A percentile compares a stretch with the other conserved stretches of the same genome.
phyloP scores from a whole-genome alignment of 2,888 invertebrate species.

The Xanthostigma xanthostigma region DNA sequence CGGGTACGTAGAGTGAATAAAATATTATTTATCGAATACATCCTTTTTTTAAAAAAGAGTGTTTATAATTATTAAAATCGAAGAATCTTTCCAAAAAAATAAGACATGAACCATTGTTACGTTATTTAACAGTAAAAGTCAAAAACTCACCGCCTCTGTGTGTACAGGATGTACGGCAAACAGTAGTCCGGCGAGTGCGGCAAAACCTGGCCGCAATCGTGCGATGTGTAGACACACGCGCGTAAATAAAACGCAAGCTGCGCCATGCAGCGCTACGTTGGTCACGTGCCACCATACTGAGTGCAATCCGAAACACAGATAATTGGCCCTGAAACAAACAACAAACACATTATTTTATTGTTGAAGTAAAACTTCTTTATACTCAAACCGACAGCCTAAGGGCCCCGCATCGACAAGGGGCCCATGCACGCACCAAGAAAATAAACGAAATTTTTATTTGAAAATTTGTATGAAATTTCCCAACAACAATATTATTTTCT shows the following conservation, averaged over 20 bases:
- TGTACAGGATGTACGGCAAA: conserved; percentile 82
- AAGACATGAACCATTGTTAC: too few relatives aligned
- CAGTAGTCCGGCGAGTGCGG: conserved; percentile 55
- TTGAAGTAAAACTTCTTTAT: not conserved
- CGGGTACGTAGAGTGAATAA: too few relatives aligned
- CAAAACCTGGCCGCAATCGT: conserved; percentile 50
- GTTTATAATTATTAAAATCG: too few relatives aligned
- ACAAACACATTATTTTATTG: conserved; percentile 1
- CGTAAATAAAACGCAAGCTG: conserved; percentile 57
- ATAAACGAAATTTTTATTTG: too few relatives aligned
- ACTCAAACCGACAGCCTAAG: too few relatives aligned
- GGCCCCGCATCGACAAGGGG: too few relatives aligned
- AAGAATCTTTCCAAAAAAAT: too few relatives aligned
- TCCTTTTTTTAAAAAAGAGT: too few relatives aligned
- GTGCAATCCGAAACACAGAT: conserved; percentile 51
- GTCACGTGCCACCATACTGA: conserved; percentile 68
- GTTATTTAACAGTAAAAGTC: conserved; percentile 5
- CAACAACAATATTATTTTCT: too few relatives aligned
- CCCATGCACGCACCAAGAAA: too few relatives aligned
- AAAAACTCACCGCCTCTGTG: conserved; percentile 69
- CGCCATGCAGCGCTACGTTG: conserved; percentile 61
- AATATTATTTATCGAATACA: too few relatives aligned
- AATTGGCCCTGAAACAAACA: conserved; percentile 53
- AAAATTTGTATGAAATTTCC: too few relatives aligned
- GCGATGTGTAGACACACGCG: conserved; percentile 52